Evolutionary conservation across 2,797 vertebrate species (phyloP).

Genomic region (Rhabdophis nuchalis): DNA sequence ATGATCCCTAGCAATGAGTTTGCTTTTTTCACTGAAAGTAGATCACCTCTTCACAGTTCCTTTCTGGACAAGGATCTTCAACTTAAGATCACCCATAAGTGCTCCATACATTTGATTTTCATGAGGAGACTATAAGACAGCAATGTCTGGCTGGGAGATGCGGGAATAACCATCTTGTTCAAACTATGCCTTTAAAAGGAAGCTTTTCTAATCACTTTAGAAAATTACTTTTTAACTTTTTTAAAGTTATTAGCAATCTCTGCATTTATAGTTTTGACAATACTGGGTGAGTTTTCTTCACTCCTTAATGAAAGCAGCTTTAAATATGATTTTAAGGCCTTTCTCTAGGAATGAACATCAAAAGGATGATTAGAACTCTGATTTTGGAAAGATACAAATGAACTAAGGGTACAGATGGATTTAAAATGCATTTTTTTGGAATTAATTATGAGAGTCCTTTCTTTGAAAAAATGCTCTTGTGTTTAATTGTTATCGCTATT

Average conservation of each 20-base stretch:
- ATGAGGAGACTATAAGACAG: neutral
- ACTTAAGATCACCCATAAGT: neutral
- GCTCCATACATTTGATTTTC: neutral
- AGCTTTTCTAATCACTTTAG: neutral
- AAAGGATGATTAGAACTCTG: neutral
- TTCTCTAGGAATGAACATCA: neutral
- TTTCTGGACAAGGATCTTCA: neutral
- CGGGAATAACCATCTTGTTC: neutral
- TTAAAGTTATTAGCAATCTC: neutral
- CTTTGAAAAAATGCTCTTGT: neutral
- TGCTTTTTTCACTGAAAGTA: no score
- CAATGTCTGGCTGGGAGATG: neutral
- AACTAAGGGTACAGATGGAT: neutral
- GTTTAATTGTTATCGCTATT: neutral
- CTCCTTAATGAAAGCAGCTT: neutral
- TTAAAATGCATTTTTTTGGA: neutral
- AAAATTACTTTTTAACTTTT: neutral
- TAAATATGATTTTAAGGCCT: neutral
- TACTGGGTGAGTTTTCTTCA: neutral
- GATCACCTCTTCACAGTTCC: neutral
- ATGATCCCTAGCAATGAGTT: no score
- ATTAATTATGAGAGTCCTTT: neutral
- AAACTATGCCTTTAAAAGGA: neutral
- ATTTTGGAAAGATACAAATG: neutral
- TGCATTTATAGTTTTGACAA: neutral